Base-by-base conservation (phyloP, 2,113 vertebrate species). In the Laterallus jamaicensis region DNA sequence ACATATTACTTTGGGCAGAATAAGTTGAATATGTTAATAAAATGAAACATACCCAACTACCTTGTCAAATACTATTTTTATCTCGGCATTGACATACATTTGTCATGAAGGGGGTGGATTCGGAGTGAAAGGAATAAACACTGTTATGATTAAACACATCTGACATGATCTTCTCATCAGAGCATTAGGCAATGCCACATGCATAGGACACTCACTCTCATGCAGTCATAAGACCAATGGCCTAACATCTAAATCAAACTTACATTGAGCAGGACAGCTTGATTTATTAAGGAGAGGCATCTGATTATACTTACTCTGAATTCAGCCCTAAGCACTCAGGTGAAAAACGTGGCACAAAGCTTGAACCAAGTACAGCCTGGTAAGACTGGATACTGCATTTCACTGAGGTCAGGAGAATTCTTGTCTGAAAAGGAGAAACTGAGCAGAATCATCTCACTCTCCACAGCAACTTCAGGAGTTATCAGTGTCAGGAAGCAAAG, bases 71-170 rank as follows among this genome's bases (percentile, higher is more conserved):
- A 86, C 70, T 94, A 89, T 96, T 95, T 95, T 96, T 94, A 93
- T 71, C 90, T 93, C 78, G 82, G 81, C 91, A 96, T 97, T 97
- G 95, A 96, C 92, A 94, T 86, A 91, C 82, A 69, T 96, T 96
- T 95, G 73, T 95, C 93, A 92, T 44, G 77, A 95, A 95, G 71
- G 16, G 49, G 68, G 37, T 86, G 60, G 55, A 56, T 67, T 91
- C 60, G 42, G 37, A 95, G 64, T 88, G 94, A 96, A 94, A 79
- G 76, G 39, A 94, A 92, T 95, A 95, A 96, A 96, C 67, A 91
- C 81, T 93, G 90, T 93, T 96, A 92, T 93, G 93, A 96, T 94
- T 97, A 97, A 92, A 91, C 84, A 90, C 68, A 86, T 81, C 94
- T 96, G 94, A 87, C 32, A 64, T 40, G 71, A 89, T 88, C 64